phyloP scores from a whole-genome alignment of 2,888 invertebrate species.

The Caenorhabditis afra region DNA sequence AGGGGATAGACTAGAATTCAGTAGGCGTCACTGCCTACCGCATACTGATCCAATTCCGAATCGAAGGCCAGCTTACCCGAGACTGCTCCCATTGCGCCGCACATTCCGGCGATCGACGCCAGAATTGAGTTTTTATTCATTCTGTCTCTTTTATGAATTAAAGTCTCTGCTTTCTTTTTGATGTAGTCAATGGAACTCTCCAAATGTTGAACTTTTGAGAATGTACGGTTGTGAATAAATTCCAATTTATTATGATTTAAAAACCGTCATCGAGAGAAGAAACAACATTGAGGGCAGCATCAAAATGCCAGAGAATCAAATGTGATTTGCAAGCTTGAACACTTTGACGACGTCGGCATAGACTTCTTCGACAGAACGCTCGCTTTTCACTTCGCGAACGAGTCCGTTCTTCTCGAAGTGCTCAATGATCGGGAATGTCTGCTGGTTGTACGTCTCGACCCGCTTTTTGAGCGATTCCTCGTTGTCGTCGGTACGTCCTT shows the following conservation, averaged over 20 bases:
- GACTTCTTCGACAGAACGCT: conserved; percentile 69
- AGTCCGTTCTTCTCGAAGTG: conserved; percentile 70
- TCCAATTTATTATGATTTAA: conserved; percentile 3
- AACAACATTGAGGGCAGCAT: too few species aligned
- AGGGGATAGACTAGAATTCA: too few species aligned
- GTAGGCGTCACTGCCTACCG: conserved; percentile 3
- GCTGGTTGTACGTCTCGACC: conserved; percentile 76
- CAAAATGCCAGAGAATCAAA: too few species aligned
- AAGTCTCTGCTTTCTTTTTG: not conserved
- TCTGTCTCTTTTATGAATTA: not conserved
- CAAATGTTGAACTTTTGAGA: not conserved
- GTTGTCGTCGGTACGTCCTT: conserved; percentile 89
- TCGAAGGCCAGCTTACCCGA: conserved; percentile 56
- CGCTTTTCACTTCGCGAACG: conserved; percentile 73
- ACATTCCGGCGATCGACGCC: conserved; percentile 51
- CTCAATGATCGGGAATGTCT: conserved; percentile 81
- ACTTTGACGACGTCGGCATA: conserved; percentile 55
- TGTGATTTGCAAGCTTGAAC: conserved; percentile 13
- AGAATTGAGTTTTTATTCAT: conserved; percentile 35
- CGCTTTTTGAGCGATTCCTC: conserved; percentile 90
- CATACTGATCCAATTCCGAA: conserved; percentile 3
- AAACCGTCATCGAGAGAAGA: not conserved
- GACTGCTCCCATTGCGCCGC: conserved; percentile 52
- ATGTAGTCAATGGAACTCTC: too few species aligned
- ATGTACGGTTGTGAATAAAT: not conserved